Evolutionary conservation across 1,140 invertebrate species (phyloP).

Genomic region (Manduca sexta): DNA sequence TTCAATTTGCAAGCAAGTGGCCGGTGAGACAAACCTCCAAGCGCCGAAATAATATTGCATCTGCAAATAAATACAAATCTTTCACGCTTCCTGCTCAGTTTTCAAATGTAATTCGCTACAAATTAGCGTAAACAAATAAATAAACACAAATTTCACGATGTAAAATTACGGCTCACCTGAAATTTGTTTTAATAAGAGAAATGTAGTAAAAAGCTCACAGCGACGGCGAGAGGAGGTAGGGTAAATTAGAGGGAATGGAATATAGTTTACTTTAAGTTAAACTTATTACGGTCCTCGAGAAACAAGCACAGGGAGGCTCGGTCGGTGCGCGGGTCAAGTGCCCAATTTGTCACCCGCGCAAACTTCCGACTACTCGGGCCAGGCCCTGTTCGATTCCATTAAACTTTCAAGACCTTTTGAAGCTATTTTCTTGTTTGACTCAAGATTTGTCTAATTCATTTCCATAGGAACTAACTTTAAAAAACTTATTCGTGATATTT

Average conservation of each 20-base stretch:
- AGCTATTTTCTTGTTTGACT: slow-evolving; percentile 69
- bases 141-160: neutral
- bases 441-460: slow-evolving; percentile 67
- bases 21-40: slow-evolving; percentile 36
- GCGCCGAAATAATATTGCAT: slow-evolving; percentile 52
- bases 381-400: slow-evolving; percentile 69
- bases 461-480: slow-evolving; percentile 17
- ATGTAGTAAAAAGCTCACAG: slow-evolving; percentile 54
- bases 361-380: slow-evolving; percentile 62
- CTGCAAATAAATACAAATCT: slow-evolving; percentile 11
- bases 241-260: slow-evolving; percentile 71
- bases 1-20: slow-evolving; percentile 59
- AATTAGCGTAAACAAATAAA: too few species aligned
- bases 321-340: slow-evolving; percentile 65
- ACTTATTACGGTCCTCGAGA: slow-evolving; percentile 70
- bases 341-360: slow-evolving; percentile 71
- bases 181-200: slow-evolving; percentile 8
- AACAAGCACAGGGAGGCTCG: slow-evolving; percentile 63
- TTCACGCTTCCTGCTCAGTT: neutral
- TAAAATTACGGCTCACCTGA: slow-evolving; percentile 1
- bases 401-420: slow-evolving; percentile 71
- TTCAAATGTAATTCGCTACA: neutral
- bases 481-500: neutral
- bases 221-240: slow-evolving; percentile 33
- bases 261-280: slow-evolving; percentile 74